Conservation (phyloP, 2,113 vertebrate species). For the Coptodon bakossiorum region DNA sequence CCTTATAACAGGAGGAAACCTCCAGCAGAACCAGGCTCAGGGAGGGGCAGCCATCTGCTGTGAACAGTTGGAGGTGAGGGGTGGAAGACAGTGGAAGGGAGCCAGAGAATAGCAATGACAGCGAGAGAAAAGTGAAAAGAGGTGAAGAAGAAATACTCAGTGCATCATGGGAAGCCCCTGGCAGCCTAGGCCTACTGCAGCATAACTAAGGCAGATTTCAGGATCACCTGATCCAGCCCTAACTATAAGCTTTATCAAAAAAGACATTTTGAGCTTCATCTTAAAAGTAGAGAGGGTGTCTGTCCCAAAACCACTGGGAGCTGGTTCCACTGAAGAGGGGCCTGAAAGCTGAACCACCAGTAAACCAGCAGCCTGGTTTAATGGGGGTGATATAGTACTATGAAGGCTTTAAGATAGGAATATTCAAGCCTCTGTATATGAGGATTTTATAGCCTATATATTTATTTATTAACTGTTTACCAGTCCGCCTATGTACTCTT, state of each 20-base stretch:
- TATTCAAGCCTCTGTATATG: no score
- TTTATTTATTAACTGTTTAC: no score
- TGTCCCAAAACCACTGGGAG: not conserved
- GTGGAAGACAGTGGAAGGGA: not conserved
- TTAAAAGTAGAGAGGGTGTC: not conserved
- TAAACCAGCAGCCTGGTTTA: not conserved
- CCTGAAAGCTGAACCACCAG: not conserved
- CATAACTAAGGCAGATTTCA: not conserved
- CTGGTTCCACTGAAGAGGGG: accelerated
- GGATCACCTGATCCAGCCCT: not conserved
- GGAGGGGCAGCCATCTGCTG: not conserved
- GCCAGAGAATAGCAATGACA: not conserved
- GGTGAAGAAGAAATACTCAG: not conserved
- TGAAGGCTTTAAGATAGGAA: no score
- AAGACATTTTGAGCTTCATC: not conserved
- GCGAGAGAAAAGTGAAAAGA: not conserved
- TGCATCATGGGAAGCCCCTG: not conserved
- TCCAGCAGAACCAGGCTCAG: not conserved
- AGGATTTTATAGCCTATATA: no score
- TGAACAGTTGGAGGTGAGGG: not conserved
- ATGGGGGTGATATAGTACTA: no score
- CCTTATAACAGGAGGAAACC: not conserved
- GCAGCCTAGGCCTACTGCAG: not conserved
- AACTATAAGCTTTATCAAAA: not conserved
- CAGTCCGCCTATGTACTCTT: not conserved